A percentile compares a stretch with the other conserved stretches of the same genome.
Conservation (phyloP, 2,113 vertebrate species). For the Catharus bicknelli region DNA sequence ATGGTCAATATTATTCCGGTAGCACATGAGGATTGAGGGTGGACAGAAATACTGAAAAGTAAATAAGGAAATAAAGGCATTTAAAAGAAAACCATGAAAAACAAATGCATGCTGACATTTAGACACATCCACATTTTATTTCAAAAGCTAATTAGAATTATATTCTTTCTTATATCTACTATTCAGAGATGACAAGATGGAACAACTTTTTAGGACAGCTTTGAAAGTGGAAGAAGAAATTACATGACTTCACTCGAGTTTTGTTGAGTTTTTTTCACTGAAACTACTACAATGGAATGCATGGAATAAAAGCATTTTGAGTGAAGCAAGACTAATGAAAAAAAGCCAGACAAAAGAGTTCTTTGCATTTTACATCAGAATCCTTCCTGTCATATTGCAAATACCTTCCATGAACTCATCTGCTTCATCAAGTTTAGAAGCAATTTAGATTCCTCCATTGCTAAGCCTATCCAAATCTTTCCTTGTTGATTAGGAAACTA, state of each 20-base stretch:
- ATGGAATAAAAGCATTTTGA: neutral
- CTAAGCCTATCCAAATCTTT: conserved; percentile 23
- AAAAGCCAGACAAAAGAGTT: neutral
- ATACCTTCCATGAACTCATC: neutral
- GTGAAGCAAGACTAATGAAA: neutral
- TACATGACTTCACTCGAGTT: neutral
- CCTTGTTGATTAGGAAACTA: neutral
- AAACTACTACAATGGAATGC: neutral
- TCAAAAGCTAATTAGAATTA: neutral
- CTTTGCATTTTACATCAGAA: neutral
- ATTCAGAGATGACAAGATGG: neutral
- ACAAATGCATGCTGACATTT: neutral
- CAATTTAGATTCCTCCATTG: neutral
- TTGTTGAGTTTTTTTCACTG: neutral
- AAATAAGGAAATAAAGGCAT: neutral
- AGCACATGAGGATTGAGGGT: neutral
- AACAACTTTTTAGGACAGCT: neutral
- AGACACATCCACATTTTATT: neutral
- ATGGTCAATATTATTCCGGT: neutral
- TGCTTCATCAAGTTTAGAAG: neutral
- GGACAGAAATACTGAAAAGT: neutral
- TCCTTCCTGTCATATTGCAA: neutral
- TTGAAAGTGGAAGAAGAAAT: neutral
- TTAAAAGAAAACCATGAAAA: neutral
- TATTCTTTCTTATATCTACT: neutral